A percentile compares a stretch with the other conserved stretches of the same genome.
Evolutionary conservation across 37 sponge, comb jelly and placozoan genomes (phyloP).

Genomic region (Axinella damicornis): DNA sequence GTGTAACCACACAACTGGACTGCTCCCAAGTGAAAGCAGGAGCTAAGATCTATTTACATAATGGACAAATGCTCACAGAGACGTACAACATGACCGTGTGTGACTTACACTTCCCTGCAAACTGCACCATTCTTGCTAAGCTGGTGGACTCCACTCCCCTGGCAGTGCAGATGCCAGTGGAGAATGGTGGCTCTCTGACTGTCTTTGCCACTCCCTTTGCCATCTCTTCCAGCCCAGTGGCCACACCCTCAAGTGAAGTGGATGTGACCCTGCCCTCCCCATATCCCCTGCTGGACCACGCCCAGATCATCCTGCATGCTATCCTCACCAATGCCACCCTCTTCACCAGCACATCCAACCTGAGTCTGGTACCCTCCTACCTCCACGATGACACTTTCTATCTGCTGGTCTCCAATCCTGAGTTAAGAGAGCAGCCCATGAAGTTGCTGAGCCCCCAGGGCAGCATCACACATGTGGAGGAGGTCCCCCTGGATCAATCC

Average conservation of each 20-base stretch:
- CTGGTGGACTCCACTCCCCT: slow-evolving; percentile 28
- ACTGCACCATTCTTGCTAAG: neutral
- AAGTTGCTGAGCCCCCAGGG: slow-evolving; percentile 4
- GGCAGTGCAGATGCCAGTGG: slow-evolving; percentile 3
- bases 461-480: slow-evolving; percentile 7
- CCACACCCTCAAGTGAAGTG: slow-evolving; percentile 33
- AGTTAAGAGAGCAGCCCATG: slow-evolving; percentile 46
- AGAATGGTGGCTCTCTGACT: slow-evolving; percentile 34
- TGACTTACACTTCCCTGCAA: slow-evolving; percentile 8
- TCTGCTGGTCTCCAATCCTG: slow-evolving; percentile 58
- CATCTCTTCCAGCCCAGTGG: slow-evolving; percentile 8
- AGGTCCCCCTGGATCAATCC: slow-evolving; percentile 49
- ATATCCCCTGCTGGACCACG: slow-evolving; percentile 51
- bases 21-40: slow-evolving; percentile 27
- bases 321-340: slow-evolving; percentile 22
- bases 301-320: slow-evolving; percentile 6
- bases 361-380: slow-evolving; percentile 17
- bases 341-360: slow-evolving; percentile 9
- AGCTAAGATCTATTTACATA: neutral
- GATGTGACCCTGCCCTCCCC: slow-evolving; percentile 35
- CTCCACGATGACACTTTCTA: neutral
- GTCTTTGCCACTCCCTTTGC: slow-evolving; percentile 54
- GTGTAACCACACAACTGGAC: neutral
- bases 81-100: slow-evolving; percentile 44
- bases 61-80: neutral